These are phyloP conservation scores for Philonicus albiceps DNA, from an alignment of 2,888 invertebrate species.

Conservation along the genomic window DNA sequence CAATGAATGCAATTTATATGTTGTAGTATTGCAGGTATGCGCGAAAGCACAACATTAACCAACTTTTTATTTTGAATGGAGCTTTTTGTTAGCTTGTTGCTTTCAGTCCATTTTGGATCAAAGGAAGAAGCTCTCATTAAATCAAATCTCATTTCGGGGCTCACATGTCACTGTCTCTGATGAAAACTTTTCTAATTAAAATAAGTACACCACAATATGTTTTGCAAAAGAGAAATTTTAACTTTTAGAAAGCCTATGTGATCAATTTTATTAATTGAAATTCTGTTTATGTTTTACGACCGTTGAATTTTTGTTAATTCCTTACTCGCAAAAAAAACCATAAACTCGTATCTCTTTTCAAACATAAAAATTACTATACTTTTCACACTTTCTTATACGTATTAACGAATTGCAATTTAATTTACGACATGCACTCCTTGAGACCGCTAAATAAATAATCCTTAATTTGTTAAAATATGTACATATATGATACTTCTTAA, in stretches of 20 bases:
- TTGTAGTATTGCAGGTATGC: background rate
- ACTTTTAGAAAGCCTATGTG: constrained; percentile 17
- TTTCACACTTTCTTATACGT: constrained; percentile 1
- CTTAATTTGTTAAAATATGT: background rate
- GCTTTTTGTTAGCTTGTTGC: background rate
- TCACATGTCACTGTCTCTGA: constrained; percentile 35
- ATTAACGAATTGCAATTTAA: constrained; percentile 36
- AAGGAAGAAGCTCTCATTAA: background rate
- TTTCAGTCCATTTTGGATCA: background rate
- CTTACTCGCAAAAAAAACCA: background rate
- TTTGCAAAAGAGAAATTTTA: background rate
- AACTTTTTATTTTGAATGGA: background rate
- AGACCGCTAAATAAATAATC: background rate
- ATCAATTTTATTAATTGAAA: constrained; percentile 45
- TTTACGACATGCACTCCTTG: background rate
- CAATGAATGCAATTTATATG: no score
- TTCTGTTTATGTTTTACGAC: constrained; percentile 22
- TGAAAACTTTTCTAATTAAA: constrained; percentile 45
- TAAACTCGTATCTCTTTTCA: background rate
- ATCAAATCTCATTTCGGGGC: constrained; percentile 14
- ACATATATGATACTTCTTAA: background rate
- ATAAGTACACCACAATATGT: constrained; percentile 36
- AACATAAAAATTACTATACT: background rate
- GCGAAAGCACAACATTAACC: background rate
- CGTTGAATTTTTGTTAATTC: background rate